Conservation (phyloP, 2,113 vertebrate genomes). For the Catharus fuscescens region DNA sequence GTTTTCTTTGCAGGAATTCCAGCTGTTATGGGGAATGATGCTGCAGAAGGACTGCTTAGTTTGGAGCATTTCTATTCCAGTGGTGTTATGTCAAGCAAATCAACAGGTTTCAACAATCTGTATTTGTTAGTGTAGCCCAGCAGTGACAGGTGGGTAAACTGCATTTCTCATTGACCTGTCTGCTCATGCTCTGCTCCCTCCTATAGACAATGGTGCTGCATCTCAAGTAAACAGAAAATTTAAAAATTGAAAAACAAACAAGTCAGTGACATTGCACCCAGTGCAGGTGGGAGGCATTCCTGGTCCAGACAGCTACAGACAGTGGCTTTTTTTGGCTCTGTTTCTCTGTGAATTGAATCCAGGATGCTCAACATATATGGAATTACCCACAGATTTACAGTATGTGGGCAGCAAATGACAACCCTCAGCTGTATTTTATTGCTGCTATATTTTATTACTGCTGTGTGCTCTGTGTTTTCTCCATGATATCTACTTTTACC, state of each 20-base stretch:
- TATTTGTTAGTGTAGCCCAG: neutral
- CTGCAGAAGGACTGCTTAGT: neutral
- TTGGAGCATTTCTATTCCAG: neutral
- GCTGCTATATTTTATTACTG: constrained; percentile 1
- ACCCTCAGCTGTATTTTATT: constrained; percentile 19
- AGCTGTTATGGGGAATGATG: neutral
- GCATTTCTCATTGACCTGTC: neutral
- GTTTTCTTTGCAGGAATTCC: neutral
- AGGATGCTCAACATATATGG: neutral
- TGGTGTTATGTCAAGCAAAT: neutral
- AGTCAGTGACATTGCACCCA: neutral
- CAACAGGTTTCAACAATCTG: neutral
- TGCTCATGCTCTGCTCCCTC: neutral
- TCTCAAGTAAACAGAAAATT: neutral
- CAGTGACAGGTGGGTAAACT: neutral
- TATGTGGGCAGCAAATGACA: constrained; percentile 32
- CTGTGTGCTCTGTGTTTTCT: constrained; percentile 11
- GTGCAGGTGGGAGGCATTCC: neutral
- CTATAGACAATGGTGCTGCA: neutral
- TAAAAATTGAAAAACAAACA: neutral
- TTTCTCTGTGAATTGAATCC: neutral
- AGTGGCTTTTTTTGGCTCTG: neutral
- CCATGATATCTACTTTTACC: constrained; percentile 2
- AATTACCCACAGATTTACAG: neutral
- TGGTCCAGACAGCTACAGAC: neutral